Evolutionary conservation across 2,797 vertebrate species (phyloP), one percentile per base, ranked within the genome.

Genomic region (Epinephelus awoara): DNA sequence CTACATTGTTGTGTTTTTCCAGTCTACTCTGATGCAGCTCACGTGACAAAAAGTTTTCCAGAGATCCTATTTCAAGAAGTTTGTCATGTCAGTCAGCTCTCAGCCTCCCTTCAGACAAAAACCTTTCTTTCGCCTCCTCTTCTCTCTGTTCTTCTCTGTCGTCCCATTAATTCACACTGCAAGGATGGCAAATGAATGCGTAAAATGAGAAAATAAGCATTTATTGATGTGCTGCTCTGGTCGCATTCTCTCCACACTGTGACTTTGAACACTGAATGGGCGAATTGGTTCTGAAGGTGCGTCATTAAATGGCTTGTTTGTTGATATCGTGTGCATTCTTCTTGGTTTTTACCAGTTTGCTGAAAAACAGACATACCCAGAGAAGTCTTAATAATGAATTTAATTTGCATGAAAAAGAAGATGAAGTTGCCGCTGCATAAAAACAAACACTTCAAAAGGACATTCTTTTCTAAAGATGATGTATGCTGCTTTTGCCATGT

Each of bases 361-460:
- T 80, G 38, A 23, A 69, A 76, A 74, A 58, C 61, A 80, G 11
- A 72, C 51, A 5, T 5, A 54, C 61, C 49, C 10, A 58, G 23
- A 79, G 58, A 82, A 57, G 19, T 67, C 65, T 74, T 73, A 59
- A 87, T 82, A 79, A 86, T 77, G 8, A 72, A 82, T 79, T 80
- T 5, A 23, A 83, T 91, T 88, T 80, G 66, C 83, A 89, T 84
- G 59, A 89, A 85, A 86, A 58, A 76, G 73, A 2, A 23, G 63
- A 69, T 71, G 49, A 57, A 52, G 62, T 67, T 73, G 64, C 55
- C 42, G 50, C 55, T 50, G 61, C 66, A 84, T 72, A 51, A 78
- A 77, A 85, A 76, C 49, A 82, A 80, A 74, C 25, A 76, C 66
- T 79, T 92, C 72, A 89, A 92, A 90, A 72, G 68, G 65, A 55